Evolutionary conservation across 1,140 invertebrate species (phyloP), one percentile per base, ranked within the genome.

Genomic region (Nilaparvata lugens): DNA sequence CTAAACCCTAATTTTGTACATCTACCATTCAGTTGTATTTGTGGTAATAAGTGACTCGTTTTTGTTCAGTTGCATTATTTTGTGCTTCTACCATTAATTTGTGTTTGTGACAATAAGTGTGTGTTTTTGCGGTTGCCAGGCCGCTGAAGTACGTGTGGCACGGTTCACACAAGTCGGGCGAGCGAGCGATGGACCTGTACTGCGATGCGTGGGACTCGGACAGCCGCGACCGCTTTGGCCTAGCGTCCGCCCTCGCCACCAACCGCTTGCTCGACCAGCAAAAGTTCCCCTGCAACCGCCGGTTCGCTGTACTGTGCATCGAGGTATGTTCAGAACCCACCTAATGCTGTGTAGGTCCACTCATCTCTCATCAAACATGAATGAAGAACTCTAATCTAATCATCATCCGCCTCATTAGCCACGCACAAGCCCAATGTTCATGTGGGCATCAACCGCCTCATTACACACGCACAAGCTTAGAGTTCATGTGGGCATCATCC

Each of bases 61-160:
- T 72, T n/a, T n/a, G n/a, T n/a, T n/a, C n/a, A n/a, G n/a, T n/a
- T n/a, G n/a, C n/a, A n/a, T n/a, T n/a, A n/a, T n/a, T n/a, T n/a
- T n/a, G n/a, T n/a, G n/a, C n/a, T n/a, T n/a, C n/a, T n/a, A n/a
- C n/a, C n/a, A n/a, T n/a, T n/a, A n/a, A n/a, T n/a, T n/a, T n/a
- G n/a, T n/a, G n/a, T n/a, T n/a, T n/a, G n/a, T n/a, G n/a, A n/a
- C n/a, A n/a, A n/a, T n/a, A n/a, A n/a, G 3, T 28, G 28, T 28
- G 3, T 4, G 4, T 28, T 28, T 28, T 28, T 28, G 3, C 28
- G 31, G 31, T 9, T 35, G 73, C 42, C 69, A 94, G 92, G 91
- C 88, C 91, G 0, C 83, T 94, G 66, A 96, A 96, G 71, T 76
- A 89, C 21, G 81, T 93, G 16, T 98, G 95, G 95, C 95, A 97